Percentiles rank a stretch among this genome's conserved stretches.
phyloP scores from a whole-genome alignment of 1,140 invertebrate species.

The Trichonephila clavata region DNA sequence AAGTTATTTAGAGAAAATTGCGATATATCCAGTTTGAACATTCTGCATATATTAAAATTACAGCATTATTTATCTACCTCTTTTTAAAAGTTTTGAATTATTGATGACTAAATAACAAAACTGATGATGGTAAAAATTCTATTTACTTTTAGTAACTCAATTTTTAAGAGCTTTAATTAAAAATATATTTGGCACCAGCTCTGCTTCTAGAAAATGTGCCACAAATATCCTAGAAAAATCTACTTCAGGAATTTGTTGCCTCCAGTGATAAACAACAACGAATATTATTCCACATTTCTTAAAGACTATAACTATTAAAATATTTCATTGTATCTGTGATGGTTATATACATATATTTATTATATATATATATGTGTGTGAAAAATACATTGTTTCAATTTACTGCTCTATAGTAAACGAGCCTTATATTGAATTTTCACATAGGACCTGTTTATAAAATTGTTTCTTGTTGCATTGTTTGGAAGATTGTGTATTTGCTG shows the following conservation, averaged over 20 bases:
- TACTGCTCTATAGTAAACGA: constrained; percentile 50
- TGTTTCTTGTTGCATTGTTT: constrained; percentile 72
- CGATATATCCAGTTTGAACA: no score
- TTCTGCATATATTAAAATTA: no score
- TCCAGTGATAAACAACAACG: constrained; percentile 75
- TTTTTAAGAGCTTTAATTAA: not conserved
- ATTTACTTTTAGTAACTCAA: no score
- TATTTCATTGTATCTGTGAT: constrained; percentile 75
- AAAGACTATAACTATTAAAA: constrained; percentile 52
- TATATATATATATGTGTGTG: constrained; percentile 62
- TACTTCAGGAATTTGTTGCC: constrained; percentile 57
- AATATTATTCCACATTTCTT: constrained; percentile 72
- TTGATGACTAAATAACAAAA: not conserved
- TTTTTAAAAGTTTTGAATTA: not conserved
- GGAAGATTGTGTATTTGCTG: constrained; percentile 66
- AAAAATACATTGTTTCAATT: constrained; percentile 52
- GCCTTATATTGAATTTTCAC: constrained; percentile 51
- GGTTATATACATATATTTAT: constrained; percentile 52
- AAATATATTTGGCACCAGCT: constrained; percentile 67
- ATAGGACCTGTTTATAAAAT: constrained; percentile 63
- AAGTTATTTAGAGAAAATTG: no score
- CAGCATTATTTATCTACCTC: no score
- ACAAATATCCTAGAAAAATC: constrained; percentile 58
- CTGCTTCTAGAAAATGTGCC: constrained; percentile 56
- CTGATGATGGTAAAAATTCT: no score